Conservation (phyloP, 2,888 invertebrate species). For the Lasioglossum lativentre region DNA sequence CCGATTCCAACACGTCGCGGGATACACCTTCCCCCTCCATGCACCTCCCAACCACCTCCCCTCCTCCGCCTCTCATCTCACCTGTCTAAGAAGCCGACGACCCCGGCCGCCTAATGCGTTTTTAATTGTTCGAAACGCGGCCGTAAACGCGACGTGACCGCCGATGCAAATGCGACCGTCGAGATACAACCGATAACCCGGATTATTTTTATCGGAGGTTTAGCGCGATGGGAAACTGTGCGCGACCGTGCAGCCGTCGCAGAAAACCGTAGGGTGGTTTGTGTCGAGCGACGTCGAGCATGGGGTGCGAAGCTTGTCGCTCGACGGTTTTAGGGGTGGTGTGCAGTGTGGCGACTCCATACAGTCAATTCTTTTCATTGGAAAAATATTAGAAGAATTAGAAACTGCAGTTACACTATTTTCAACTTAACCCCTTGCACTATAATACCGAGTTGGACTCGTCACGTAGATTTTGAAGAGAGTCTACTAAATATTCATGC, state of each 20-base stretch:
- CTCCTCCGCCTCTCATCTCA: background rate
- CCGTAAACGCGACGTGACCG: constrained; percentile 29
- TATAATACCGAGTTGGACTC: no score
- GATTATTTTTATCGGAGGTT: constrained; percentile 12
- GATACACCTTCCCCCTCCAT: background rate
- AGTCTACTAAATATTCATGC: no score
- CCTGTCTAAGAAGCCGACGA: constrained; percentile 34
- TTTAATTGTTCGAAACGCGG: constrained; percentile 68
- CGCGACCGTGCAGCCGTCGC: background rate
- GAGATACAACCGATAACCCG: constrained; percentile 30
- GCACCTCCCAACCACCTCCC: background rate
- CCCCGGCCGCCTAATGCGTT: constrained; percentile 61
- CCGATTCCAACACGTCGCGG: constrained; percentile 36
- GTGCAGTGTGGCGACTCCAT: background rate
- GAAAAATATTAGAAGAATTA: background rate
- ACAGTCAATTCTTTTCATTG: background rate
- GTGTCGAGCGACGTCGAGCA: background rate
- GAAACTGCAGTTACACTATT: background rate
- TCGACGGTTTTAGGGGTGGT: background rate
- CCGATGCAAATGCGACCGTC: constrained; percentile 52
- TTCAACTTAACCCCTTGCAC: no score
- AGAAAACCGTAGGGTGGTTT: background rate
- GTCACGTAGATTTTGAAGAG: no score
- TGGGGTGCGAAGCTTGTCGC: background rate
- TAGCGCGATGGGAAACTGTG: background rate